Percentiles rank a stretch among this genome's conserved stretches.
phyloP scores from a whole-genome alignment of 1,140 invertebrate genomes.

The Microplitis mediator region DNA sequence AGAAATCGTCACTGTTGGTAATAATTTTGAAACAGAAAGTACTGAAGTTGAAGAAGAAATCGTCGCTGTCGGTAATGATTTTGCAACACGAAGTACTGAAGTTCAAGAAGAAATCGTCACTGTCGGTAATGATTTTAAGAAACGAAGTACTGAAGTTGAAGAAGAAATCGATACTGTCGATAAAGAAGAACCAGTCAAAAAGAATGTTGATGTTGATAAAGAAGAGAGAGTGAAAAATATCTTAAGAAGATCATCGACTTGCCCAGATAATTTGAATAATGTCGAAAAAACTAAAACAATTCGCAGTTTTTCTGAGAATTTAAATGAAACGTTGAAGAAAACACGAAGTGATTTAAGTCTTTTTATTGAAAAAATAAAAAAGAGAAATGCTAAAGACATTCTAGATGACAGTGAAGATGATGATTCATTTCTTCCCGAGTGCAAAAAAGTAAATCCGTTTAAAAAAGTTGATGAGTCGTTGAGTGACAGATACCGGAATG shows the following conservation, averaged over 20 bases:
- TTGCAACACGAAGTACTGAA: too few relatives aligned
- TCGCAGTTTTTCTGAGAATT: constrained; percentile 4
- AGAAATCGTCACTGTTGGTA: background rate
- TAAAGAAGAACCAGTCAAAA: too few relatives aligned
- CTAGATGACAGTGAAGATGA: constrained; percentile 41
- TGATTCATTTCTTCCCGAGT: background rate
- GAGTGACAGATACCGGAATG: background rate
- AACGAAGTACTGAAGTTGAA: background rate
- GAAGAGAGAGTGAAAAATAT: background rate
- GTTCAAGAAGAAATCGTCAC: too few relatives aligned
- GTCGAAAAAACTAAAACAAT: background rate
- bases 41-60: too few relatives aligned
- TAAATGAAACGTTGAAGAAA: constrained; percentile 11
- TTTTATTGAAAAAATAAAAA: constrained; percentile 45
- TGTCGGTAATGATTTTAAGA: too few relatives aligned
- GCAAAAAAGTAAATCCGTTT: constrained; percentile 42
- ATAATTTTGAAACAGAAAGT: too few relatives aligned
- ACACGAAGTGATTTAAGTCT: constrained; percentile 39
- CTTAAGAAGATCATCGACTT: background rate
- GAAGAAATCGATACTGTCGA: background rate
- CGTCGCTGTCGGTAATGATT: too few relatives aligned
- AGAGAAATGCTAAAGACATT: constrained; percentile 34
- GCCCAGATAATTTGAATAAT: background rate
- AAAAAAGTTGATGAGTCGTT: constrained; percentile 19
- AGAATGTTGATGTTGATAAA: background rate